Evolutionary conservation across 1,140 invertebrate genomes (phyloP), one percentile per base, ranked within the genome.

Genomic region (Drosophila nannoptera): DNA sequence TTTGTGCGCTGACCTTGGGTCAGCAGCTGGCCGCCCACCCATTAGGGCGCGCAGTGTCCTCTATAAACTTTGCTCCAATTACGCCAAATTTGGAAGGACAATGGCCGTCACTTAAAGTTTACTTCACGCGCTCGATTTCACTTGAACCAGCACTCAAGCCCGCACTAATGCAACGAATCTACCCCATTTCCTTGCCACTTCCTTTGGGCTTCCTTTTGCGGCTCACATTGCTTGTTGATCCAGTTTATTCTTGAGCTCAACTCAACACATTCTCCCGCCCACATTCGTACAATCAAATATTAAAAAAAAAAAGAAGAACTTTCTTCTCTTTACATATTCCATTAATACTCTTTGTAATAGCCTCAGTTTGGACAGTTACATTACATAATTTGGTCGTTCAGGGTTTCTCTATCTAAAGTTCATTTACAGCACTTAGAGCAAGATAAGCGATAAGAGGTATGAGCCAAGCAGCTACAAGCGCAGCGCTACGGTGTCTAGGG

Each of bases 101-200:
- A 67, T 66, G 65, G 65, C 22, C 59, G 78, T 48, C 81, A 73
- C 81, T 78, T 84, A 61, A 78, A 78, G 64, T 86, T 80, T 63
- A 68, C 68, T 86, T 80, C 66, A 68, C 63, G 76, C 73, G 81
- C 80, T 83, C 80, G 60, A 83, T 84, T 84, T 84, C 76, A 80
- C 80, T 86, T 83, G 35, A 52, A 83, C 70, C 70, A 74, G 72
- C 75, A 74, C 63, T 63, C 63, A 62, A 35, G 40, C 80, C 16
- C 42, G 14, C 42, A 31, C 58, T 54, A 69, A 48, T 45, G 63
- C 56, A 4, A 36, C 7, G 31, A 11, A 16, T 29, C 43, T n/a
- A 52, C 36, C 32, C 6, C 14, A 46, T 32, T 43, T 33, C 48
- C 7, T 61, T 40, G 14, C 36, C 49, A 55, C 40, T 46, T 69